Conservation (phyloP, 2,113 vertebrate species). For the Pachycephala philippinensis region DNA sequence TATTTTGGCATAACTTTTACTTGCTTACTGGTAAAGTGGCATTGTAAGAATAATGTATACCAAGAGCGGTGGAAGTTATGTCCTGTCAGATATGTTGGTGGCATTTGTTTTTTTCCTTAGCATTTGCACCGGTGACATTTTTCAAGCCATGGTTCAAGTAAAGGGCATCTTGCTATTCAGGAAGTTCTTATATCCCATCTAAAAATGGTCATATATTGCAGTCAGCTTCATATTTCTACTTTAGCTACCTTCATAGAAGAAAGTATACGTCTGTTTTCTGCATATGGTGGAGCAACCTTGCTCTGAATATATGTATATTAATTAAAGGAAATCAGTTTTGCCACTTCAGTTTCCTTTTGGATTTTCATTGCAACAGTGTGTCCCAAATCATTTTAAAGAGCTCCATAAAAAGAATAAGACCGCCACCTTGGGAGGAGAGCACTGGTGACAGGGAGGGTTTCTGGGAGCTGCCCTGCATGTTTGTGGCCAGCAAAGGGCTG, state of each 20-base stretch:
- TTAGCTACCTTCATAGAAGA: not conserved
- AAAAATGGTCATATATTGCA: not conserved
- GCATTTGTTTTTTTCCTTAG: not conserved
- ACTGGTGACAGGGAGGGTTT: not conserved
- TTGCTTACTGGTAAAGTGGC: not conserved
- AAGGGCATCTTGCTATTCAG: constrained; percentile 18
- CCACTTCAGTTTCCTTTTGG: not conserved
- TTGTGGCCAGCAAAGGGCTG: not conserved
- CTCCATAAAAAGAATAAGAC: not conserved
- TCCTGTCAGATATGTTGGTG: not conserved
- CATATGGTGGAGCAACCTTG: not conserved
- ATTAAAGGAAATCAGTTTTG: not conserved
- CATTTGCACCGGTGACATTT: not conserved
- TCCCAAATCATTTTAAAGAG: not conserved
- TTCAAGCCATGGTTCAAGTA: constrained; percentile 11
- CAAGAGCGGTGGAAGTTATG: not conserved
- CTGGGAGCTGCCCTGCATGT: not conserved
- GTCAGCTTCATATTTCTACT: not conserved
- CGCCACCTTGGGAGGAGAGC: accelerated
- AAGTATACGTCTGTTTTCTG: not conserved
- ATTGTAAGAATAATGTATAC: not conserved
- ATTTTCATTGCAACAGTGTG: not conserved
- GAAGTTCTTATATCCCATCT: not conserved
- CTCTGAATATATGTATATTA: not conserved
- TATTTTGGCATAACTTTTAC: not conserved